Base-by-base conservation (phyloP, 2,888 invertebrate genomes). In the Metalampra italica region DNA sequence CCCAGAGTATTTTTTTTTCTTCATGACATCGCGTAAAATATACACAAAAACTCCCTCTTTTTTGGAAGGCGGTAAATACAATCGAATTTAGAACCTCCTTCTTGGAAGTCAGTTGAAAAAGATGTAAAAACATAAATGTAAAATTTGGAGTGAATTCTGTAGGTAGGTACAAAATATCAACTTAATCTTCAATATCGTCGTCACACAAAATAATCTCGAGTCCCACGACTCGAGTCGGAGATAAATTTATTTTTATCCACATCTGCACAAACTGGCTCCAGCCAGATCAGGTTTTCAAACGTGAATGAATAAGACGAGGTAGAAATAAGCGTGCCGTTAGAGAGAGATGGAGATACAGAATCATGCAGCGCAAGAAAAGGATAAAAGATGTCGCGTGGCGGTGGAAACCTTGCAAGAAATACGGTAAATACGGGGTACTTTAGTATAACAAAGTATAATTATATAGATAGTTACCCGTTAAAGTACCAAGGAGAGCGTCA, bases 301-400 rank as follows among this genome's bases (percentile, higher is more conserved):
- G 44, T 53, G 54, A 56, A 64, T 52, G 55, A 49, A 51, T 53
- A 45, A 53, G 47, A 52, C 50, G 49, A 30, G 54, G 43, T 37
- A 43, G 44, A 44, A 29, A 54, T 62, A 65, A 60, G 66, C 63
- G 68, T 67, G 72, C 57, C 60, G 65, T 3, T 13, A 11, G 58
- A 71, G 29, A 51, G 53, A 54, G 66, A 71, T 30, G 36, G 38
- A 42, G 8, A 41, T 40, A 60, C 3, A 14, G 3, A 15, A 37
- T 40, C 45, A 4, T 4, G 3, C 1, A 29, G 11, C 7, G 50
- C 7, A 7, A 11, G 52, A 62, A 2, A 46, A 53, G 49, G 68
- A 66, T 9, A 39, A 52, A 49, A 29, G 29, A 54, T 49, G 59
- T 64, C 64, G 66, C 45, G 48, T 51, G 51, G 41, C 42, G 8